A percentile compares a stretch with the other conserved stretches of the same genome.
Evolutionary conservation across 1,140 invertebrate genomes (phyloP).

Genomic region (Schlechtendalia chinensis): DNA sequence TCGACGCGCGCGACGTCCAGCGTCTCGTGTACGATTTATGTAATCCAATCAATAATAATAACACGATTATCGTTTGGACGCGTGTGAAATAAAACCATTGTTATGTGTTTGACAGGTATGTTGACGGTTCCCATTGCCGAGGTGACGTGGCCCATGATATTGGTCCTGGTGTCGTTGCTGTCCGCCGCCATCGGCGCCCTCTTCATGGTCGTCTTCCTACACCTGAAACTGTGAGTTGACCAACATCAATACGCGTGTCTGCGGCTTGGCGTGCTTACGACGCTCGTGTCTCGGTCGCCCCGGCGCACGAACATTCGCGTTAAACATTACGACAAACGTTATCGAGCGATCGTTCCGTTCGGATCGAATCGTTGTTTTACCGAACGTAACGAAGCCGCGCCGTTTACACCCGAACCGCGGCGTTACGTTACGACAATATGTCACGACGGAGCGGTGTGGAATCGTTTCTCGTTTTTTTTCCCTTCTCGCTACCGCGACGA

Average conservation of each 20-base stretch:
- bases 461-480: too few relatives aligned
- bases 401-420: too few relatives aligned
- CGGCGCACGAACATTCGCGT: too few relatives aligned
- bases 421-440: too few relatives aligned
- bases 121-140: constrained; percentile 48
- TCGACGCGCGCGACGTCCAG: too few relatives aligned
- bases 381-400: too few relatives aligned
- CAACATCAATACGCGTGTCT: too few relatives aligned
- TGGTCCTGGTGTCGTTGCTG: constrained; percentile 61
- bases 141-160: constrained; percentile 60
- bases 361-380: not conserved
- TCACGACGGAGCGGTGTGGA: too few relatives aligned
- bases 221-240: constrained; percentile 59
- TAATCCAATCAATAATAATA: constrained; percentile 41
- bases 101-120: constrained; percentile 48
- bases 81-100: constrained; percentile 28
- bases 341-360: too few relatives aligned
- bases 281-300: too few relatives aligned
- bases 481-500: not conserved
- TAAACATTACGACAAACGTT: too few relatives aligned
- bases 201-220: constrained; percentile 61
- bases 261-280: too few relatives aligned
- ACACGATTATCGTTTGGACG: constrained; percentile 1
- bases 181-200: constrained; percentile 61
- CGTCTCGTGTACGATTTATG: constrained; percentile 2